phyloP scores from a whole-genome alignment of 1,140 invertebrate genomes.

The Drosophila murphyi region DNA sequence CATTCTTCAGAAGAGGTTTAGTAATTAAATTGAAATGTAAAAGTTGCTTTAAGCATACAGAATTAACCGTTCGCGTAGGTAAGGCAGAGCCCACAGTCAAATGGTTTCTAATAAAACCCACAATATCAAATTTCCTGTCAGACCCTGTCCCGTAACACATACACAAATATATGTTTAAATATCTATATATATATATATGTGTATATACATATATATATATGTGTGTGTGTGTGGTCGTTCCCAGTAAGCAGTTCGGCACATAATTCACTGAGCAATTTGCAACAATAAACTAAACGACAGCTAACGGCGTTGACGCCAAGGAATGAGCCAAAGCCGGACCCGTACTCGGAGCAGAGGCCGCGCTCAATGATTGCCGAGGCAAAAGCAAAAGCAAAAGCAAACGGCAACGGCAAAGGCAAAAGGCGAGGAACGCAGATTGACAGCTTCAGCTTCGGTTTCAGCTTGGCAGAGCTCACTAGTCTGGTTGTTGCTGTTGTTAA shows the following conservation, averaged over 20 bases:
- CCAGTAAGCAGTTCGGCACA: conserved; percentile 78
- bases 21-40: conserved; percentile 25
- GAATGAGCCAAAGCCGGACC: conserved; percentile 56
- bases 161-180: conserved; percentile 13
- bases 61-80: conserved; percentile 31
- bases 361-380: conserved; percentile 57
- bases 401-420: conserved; percentile 45
- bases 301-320: conserved; percentile 80
- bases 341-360: conserved; percentile 24
- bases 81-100: conserved; percentile 46
- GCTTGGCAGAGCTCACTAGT: conserved; percentile 20
- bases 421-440: conserved; percentile 72
- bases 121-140: conserved; percentile 74
- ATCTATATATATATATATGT: not conserved
- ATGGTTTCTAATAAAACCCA: conserved; percentile 65
- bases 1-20: conserved; percentile 1
- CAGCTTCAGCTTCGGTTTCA: conserved; percentile 54
- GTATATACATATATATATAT: not conserved
- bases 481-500: conserved; percentile 19
- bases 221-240: conserved; percentile 72
- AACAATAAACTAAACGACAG: conserved; percentile 82
- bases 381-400: conserved; percentile 25
- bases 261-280: conserved; percentile 81
- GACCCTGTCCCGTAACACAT: conserved; percentile 38
- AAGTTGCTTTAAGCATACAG: conserved; percentile 2